Evolutionary conservation across 2,113 vertebrate species (phyloP).

Genomic region (Cavia porcellus): DNA sequence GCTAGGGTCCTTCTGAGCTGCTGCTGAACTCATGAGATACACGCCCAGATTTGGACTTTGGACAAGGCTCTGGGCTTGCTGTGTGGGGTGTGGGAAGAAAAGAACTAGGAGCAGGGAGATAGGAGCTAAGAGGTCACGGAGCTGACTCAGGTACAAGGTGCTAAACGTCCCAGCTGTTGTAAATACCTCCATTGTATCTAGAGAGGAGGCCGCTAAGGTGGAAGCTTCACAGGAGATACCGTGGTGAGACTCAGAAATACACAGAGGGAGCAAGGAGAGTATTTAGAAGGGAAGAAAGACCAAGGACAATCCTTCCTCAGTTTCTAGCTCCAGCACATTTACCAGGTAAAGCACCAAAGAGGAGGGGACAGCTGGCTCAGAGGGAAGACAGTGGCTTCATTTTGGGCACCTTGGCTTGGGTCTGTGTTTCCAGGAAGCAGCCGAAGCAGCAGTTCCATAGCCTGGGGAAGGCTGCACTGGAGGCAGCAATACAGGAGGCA

Average conservation of each 20-base stretch:
- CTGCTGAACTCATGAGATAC: neutral
- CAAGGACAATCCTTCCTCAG: neutral
- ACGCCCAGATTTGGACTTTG: neutral
- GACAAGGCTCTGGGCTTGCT: neutral
- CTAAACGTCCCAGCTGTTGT: too few species aligned
- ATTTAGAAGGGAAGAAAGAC: neutral
- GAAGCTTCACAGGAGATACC: neutral
- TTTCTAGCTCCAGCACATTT: neutral
- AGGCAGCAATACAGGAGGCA: neutral
- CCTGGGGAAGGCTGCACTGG: neutral
- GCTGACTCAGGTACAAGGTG: neutral
- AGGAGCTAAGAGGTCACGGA: neutral
- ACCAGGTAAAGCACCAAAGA: neutral
- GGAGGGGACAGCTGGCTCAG: neutral
- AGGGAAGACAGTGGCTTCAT: neutral
- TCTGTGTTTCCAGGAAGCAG: neutral
- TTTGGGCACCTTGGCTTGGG: neutral
- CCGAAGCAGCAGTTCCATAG: neutral
- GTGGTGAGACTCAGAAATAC: neutral
- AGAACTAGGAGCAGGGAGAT: neutral
- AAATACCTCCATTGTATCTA: neutral
- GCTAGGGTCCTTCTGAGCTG: neutral
- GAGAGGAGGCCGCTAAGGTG: neutral
- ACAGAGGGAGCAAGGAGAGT: neutral
- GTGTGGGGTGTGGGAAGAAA: neutral